Evolutionary conservation across 2,888 invertebrate species (phyloP), one percentile per base, ranked within the genome.

Genomic region (Tetanocera ferruginea): DNA sequence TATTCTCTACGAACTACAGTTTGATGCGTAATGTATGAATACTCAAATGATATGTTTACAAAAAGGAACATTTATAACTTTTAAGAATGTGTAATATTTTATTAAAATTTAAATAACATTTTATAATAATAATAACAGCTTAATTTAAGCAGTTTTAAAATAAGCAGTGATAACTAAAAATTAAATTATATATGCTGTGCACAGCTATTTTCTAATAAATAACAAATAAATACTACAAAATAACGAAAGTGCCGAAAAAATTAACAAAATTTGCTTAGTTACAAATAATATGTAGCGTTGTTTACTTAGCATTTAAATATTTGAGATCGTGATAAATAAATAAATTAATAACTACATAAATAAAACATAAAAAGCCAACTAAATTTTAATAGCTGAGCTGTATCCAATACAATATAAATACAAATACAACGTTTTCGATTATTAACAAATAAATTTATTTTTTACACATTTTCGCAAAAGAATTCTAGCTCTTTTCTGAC

Each of bases 381-480:
- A 11, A 34, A n/a, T 2, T 37, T 69, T 14, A 37, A 37, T 8
- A 37, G 37, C 37, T 37, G 5, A 2, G 37, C n/a, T 9, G 25
- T 43, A 25, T 69, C 25, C 69, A 28, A 25, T 14, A 17, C 25
- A 11, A 49, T 1, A 67, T 17, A 67, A 8, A 49, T 1, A 67
- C 25, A 67, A 8, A 49, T 66, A 19, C n/a, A 11, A 43, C 37
- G 5, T 37, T 43, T 43, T 43, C 43, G 2, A 25, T 28, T 9
- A 25, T 43, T 43, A 37, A 19, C 67, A 19, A 43, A 67, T 67
- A 37, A 67, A 49, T 67, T 37, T 67, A 43, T 67, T 67, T 60
- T 23, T 55, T 11, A 28, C 34, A 64, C 64, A 64, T 34, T 64
- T 64, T 34, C n/a, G 64, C 14, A 64, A 14, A 8, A 28, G 17